A percentile compares a stretch with the other conserved stretches of the same genome.
Evolutionary conservation across 2,888 invertebrate genomes (phyloP).

Genomic region (Hesperia comma): DNA sequence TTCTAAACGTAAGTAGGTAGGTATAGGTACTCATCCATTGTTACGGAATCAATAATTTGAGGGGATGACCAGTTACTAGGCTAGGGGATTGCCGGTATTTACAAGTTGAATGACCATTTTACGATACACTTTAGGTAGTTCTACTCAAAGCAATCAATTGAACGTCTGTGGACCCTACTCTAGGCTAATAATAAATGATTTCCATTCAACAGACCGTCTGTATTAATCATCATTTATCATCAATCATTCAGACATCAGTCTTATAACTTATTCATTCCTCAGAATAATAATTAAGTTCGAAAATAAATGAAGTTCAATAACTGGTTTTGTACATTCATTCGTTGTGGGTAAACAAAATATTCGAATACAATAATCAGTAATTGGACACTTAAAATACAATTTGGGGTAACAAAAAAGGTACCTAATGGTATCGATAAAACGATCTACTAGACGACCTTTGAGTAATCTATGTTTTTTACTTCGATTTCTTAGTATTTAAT

Average conservation of each 20-base stretch:
- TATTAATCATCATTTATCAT: neutral
- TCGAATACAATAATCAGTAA: too few relatives aligned
- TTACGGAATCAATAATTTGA: neutral
- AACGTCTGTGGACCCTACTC: neutral
- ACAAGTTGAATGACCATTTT: slow-evolving; percentile 17
- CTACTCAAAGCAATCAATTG: slow-evolving; percentile 20
- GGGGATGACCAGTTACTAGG: slow-evolving; percentile 1
- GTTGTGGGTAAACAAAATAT: too few relatives aligned
- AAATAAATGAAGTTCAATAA: too few relatives aligned
- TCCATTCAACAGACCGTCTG: neutral
- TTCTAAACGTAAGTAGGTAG: too few relatives aligned
- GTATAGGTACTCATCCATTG: too few relatives aligned
- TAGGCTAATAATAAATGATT: slow-evolving; percentile 3
- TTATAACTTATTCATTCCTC: neutral
- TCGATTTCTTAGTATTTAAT: too few relatives aligned
- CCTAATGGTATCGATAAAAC: too few relatives aligned
- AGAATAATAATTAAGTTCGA: neutral
- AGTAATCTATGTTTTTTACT: too few relatives aligned
- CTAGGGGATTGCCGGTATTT: slow-evolving; percentile 10
- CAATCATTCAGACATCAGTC: slow-evolving; percentile 2
- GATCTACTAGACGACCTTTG: too few relatives aligned
- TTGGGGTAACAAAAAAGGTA: too few relatives aligned
- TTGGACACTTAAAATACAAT: too few relatives aligned
- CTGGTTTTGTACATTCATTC: too few relatives aligned
- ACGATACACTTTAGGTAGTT: neutral